phyloP scores from a whole-genome alignment of 1,140 invertebrate genomes.

The Papilio xuthus region DNA sequence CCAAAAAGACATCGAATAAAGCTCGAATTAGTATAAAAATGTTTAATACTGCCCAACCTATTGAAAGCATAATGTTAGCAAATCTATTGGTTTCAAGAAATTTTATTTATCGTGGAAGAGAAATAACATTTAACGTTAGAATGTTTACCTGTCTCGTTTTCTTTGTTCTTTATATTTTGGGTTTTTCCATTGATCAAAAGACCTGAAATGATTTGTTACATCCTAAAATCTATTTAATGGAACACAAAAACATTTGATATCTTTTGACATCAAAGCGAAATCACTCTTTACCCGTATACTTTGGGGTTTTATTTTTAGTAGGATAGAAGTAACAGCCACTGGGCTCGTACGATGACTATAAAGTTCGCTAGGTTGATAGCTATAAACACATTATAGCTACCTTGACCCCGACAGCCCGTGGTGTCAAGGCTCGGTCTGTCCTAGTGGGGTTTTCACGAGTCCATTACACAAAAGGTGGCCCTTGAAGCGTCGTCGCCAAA shows the following conservation, averaged over 20 bases:
- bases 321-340: slow-evolving; percentile 49
- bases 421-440: slow-evolving; percentile 57
- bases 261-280: slow-evolving; percentile 46
- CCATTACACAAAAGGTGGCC: slow-evolving; percentile 46
- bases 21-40: background rate
- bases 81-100: background rate
- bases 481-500: slow-evolving; percentile 45
- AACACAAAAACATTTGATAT: slow-evolving; percentile 12
- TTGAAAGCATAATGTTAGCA: background rate
- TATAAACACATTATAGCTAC: slow-evolving; percentile 60
- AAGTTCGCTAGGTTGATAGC: slow-evolving; percentile 56
- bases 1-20: slow-evolving; percentile 43
- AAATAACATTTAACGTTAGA: too few relatives aligned
- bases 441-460: slow-evolving; percentile 54
- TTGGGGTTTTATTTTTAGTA: slow-evolving; percentile 55
- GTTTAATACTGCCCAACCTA: background rate
- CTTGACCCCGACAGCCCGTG: slow-evolving; percentile 59
- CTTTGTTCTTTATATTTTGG: background rate
- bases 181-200: background rate
- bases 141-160: background rate
- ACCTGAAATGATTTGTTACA: slow-evolving; percentile 16
- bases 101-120: background rate
- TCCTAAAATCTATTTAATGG: slow-evolving; percentile 8
- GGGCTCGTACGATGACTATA: slow-evolving; percentile 57
- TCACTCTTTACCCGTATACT: slow-evolving; percentile 47